phyloP scores from a whole-genome alignment of 2,888 invertebrate species.

The Geotrupes spiniger region DNA sequence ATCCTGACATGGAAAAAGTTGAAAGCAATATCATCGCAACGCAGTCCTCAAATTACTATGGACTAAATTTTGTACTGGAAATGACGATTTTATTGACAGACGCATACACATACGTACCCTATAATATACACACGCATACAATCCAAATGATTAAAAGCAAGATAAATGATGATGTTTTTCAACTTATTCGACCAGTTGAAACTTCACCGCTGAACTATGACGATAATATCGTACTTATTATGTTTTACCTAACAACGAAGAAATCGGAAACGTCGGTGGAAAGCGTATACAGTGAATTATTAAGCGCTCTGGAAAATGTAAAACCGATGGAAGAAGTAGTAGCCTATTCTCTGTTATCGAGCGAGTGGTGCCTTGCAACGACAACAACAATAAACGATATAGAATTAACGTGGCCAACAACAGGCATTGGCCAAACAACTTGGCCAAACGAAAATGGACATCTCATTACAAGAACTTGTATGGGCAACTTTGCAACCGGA shows the following conservation, averaged over 20 bases:
- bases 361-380: too few relatives aligned
- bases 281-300: too few relatives aligned
- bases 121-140: conserved; percentile 17
- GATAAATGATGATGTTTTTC: conserved; percentile 3
- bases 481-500: conserved; percentile 6
- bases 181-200: conserved; percentile 13
- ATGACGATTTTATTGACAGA: conserved; percentile 7
- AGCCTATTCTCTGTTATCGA: too few relatives aligned
- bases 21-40: conserved; percentile 23
- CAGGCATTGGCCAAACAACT: too few relatives aligned
- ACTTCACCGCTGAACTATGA: conserved; percentile 5
- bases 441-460: conserved; percentile 1
- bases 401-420: too few relatives aligned
- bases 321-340: too few relatives aligned
- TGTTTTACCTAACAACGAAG: neutral
- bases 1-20: conserved; percentile 19
- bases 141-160: neutral
- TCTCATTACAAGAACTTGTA: conserved; percentile 4
- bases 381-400: too few relatives aligned
- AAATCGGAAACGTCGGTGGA: too few relatives aligned
- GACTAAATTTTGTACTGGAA: conserved; percentile 15
- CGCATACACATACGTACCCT: conserved; percentile 9
- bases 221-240: too few relatives aligned
- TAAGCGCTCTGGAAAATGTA: too few relatives aligned
- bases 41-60: conserved; percentile 4